Evolutionary conservation across 2,888 invertebrate genomes (phyloP), one percentile per base, ranked within the genome.

Genomic region (Lampropteryx suffumata): DNA sequence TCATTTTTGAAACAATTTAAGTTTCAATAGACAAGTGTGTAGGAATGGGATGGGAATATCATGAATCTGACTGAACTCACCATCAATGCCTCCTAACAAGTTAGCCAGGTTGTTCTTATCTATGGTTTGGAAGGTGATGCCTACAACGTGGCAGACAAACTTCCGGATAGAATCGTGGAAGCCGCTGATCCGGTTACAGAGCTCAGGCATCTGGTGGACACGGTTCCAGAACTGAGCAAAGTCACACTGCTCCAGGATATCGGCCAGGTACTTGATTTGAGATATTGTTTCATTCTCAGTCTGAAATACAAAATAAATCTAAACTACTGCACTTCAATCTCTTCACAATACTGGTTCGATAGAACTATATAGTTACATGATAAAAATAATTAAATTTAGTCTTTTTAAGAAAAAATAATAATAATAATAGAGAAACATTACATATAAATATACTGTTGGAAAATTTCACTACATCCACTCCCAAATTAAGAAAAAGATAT

Each of bases 101-200:
- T 96, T 95, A 43, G 95, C 93, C 34, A 99, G 89, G 57, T 95
- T 93, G 47, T 92, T 91, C 73, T 95, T 95, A 57, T 96, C 95
- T 73, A 99, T 97, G 1, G 96, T 96, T 84, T 99, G 99, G 90
- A 98, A 99, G 0, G 99, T 99, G 46, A 98, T 98, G 58, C 97
- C 97, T 30, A 99, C 96, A 34, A 99, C 98, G 79, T 99, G 98
- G 62, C 99, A 99, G 5, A 98, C 97, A 91, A 98, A 99, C 83
- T 98, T 98, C 57, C 98, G 92, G 59, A 99, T 97, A 0, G 98
- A 97, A 84, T 99, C 98, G 73, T 97, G 95, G 83, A 99, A 99
- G 37, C 98, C 98, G 59, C 92, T 92, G 62, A 98, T 96, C 56
- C 94, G 93, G 52, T 94, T 93, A 57, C 95, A 95, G 45, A 96